phyloP scores from a whole-genome alignment of 37 sponge, comb jelly and placozoan genomes.

The Diacarnus erythraeanus region DNA sequence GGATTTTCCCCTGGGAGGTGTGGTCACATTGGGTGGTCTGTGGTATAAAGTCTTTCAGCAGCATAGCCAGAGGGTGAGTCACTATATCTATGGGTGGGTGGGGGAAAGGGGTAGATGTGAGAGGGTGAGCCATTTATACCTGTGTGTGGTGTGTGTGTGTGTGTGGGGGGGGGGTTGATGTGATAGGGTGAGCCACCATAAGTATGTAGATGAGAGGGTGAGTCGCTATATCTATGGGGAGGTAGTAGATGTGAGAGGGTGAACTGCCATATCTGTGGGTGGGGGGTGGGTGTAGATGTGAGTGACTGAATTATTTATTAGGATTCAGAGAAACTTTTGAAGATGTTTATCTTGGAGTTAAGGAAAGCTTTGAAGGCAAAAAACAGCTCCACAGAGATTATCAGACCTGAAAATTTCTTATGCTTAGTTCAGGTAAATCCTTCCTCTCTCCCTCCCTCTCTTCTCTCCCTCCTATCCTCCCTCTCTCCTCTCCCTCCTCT shows the following conservation, averaged over 20 bases:
- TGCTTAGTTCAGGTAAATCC: conserved; percentile 29
- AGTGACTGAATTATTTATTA: not conserved
- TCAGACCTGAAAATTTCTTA: conserved; percentile 23
- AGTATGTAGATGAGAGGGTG: too few relatives aligned
- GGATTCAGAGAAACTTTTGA: conserved; percentile 33
- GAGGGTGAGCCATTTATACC: not conserved
- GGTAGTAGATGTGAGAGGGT: too few relatives aligned
- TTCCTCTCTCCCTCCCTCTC: not conserved
- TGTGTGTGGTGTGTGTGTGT: too few relatives aligned
- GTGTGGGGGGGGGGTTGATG: too few relatives aligned
- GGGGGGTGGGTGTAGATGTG: not conserved
- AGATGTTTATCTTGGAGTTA: conserved; percentile 25
- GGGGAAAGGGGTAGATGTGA: not conserved
- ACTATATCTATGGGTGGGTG: not conserved
- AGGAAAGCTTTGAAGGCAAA: conserved; percentile 31
- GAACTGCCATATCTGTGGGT: not conserved
- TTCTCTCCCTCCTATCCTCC: too few relatives aligned
- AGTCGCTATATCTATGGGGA: too few relatives aligned
- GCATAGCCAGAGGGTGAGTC: conserved; percentile 20
- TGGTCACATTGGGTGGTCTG: conserved; percentile 20
- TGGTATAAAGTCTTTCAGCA: conserved; percentile 48
- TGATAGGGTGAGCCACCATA: too few relatives aligned
- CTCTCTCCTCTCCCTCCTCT: not conserved
- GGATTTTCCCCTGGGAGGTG: conserved; percentile 39
- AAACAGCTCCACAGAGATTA: not conserved